phyloP scores from a whole-genome alignment of 2,113 vertebrate genomes.

The Cyprinodon variegatus region DNA sequence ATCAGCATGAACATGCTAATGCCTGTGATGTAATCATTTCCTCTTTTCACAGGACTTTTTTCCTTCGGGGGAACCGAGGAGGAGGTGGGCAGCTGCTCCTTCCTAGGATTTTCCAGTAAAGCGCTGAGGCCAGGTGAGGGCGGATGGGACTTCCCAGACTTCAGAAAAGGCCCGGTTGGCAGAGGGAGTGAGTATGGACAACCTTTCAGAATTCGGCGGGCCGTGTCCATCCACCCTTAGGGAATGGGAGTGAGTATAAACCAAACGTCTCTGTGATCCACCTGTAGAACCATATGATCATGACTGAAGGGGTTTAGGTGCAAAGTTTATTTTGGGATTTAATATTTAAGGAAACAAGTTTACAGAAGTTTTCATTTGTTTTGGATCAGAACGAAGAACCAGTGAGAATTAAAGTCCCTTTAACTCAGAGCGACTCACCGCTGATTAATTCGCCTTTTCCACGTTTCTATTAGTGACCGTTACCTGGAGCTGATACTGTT shows the following conservation, averaged over 20 bases:
- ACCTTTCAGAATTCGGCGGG: conserved; percentile 79
- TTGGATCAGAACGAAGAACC: no score
- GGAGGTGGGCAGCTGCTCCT: conserved; percentile 23
- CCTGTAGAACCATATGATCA: no score
- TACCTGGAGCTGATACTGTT: no score
- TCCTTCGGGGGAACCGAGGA: conserved; percentile 37
- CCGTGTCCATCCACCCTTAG: conserved; percentile 76
- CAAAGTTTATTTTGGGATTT: no score
- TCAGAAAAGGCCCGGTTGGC: conserved; percentile 74
- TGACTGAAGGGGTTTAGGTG: no score
- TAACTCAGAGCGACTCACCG: no score
- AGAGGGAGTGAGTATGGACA: conserved; percentile 84
- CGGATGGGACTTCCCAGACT: conserved; percentile 77
- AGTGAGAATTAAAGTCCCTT: no score
- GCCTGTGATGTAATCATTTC: not conserved
- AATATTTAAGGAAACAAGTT: no score
- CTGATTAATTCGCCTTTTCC: no score
- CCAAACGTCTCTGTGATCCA: no score
- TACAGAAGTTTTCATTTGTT: no score
- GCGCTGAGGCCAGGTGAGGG: conserved; percentile 46
- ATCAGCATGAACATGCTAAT: not conserved
- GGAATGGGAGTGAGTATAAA: conserved; percentile 83
- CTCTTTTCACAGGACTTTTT: conserved; percentile 61
- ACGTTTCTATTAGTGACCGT: no score
- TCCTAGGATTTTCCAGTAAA: conserved; percentile 43